These are phyloP conservation scores for Phalanger gymnotis DNA, from an alignment of 2,797 vertebrate genomes.

Conservation along the genomic window DNA sequence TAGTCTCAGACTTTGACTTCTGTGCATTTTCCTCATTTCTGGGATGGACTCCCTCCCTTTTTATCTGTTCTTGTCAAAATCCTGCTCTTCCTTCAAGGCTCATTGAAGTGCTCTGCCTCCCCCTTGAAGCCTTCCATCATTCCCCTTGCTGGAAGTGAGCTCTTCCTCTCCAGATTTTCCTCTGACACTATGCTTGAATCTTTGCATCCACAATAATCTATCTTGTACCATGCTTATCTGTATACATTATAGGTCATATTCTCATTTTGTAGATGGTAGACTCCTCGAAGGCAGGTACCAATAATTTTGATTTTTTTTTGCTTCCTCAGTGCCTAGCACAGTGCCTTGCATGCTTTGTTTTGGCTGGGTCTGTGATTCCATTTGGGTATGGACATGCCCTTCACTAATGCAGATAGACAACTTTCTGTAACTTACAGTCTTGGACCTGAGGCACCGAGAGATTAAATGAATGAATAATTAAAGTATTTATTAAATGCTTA, in stretches of 20 bases:
- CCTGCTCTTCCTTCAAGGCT: conserved; percentile 11
- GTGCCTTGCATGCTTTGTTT: no score
- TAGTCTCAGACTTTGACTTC: neutral
- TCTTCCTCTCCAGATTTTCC: neutral
- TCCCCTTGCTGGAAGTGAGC: neutral
- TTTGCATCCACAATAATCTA: neutral
- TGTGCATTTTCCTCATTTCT: neutral
- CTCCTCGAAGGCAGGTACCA: no score
- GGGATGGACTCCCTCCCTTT: neutral
- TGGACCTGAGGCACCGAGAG: neutral
- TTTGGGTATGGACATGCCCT: neutral
- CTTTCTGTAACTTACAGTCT: neutral
- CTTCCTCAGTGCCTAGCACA: no score
- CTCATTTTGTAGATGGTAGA: no score
- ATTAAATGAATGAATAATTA: neutral
- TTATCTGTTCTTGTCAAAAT: neutral
- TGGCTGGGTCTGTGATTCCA: neutral
- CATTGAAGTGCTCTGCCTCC: neutral
- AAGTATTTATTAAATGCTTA: neutral
- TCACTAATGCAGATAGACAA: neutral
- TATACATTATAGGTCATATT: no score
- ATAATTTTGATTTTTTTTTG: no score
- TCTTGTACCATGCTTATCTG: neutral
- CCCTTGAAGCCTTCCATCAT: neutral
- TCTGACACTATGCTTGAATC: neutral